phyloP scores from a whole-genome alignment of 37 sponge, comb jelly and placozoan genomes.

The Geodia barretti region DNA sequence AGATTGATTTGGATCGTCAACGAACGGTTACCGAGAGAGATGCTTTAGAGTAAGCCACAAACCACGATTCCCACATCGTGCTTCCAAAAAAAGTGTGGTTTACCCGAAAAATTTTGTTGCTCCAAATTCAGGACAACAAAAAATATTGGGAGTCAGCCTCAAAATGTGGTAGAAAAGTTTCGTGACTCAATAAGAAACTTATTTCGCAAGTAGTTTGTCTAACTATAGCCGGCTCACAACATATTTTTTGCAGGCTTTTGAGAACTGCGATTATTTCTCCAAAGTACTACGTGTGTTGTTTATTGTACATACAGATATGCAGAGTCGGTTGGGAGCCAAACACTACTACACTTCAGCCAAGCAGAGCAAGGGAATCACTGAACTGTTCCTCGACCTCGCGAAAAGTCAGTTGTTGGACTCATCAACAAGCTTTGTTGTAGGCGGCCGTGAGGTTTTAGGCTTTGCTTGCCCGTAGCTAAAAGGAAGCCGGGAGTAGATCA shows the following conservation, averaged over 20 bases:
- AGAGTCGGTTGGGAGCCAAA: conserved; percentile 83
- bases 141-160: too few species aligned
- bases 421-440: too few species aligned
- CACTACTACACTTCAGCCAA: conserved; percentile 96
- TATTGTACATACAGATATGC: conserved; percentile 65
- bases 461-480: too few species aligned
- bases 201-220: too few species aligned
- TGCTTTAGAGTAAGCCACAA: conserved; percentile 88
- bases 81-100: not conserved
- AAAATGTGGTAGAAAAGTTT: too few species aligned
- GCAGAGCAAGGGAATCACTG: conserved; percentile 91
- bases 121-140: too few species aligned
- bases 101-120: not conserved
- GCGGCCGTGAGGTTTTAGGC: not conserved
- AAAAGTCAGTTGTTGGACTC: conserved; percentile 90
- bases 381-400: conserved; percentile 91
- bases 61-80: not conserved
- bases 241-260: not conserved
- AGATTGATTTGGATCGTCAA: conserved; percentile 95
- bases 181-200: too few species aligned
- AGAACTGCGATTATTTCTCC: too few species aligned
- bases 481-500: too few species aligned
- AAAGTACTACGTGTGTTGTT: not conserved
- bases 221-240: too few species aligned
- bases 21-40: conserved; percentile 69